phyloP scores from a whole-genome alignment of 2,113 vertebrate genomes.

The Ptilorrhoa leucosticta region DNA sequence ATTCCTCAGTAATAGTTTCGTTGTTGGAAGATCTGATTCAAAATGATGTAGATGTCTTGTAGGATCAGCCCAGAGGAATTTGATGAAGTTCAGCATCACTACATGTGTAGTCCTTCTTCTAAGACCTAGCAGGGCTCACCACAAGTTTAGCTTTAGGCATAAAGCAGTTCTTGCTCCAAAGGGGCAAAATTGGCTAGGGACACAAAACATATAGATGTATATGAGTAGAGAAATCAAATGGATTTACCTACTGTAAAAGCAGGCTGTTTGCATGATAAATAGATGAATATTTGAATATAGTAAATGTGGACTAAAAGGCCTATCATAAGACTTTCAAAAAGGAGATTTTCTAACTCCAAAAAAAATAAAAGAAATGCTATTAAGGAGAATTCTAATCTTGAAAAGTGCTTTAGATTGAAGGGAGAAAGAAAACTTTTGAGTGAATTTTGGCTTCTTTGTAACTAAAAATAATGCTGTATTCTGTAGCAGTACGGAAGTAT shows the following conservation, averaged over 20 bases:
- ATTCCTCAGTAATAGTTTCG: not conserved
- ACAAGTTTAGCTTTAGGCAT: not conserved
- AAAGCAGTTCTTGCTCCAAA: not conserved
- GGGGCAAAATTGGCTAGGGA: slow-evolving; percentile 17
- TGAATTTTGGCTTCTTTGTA: not conserved
- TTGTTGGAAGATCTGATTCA: not conserved
- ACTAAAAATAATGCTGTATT: not conserved
- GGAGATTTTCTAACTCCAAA: not conserved
- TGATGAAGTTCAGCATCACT: not conserved
- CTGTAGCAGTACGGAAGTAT: not conserved
- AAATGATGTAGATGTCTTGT: not conserved
- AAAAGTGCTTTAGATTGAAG: not conserved
- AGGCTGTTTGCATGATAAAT: slow-evolving; percentile 43
- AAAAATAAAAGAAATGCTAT: not conserved
- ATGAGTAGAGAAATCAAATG: not conserved
- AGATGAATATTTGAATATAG: slow-evolving; percentile 36
- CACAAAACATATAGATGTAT: not conserved
- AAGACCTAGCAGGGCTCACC: not conserved
- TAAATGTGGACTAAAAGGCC: not conserved
- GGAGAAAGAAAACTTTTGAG: not conserved
- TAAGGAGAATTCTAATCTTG: not conserved
- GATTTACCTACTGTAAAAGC: not conserved
- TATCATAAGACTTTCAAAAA: slow-evolving; percentile 14
- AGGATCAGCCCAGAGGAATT: not conserved
- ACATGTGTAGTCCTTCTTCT: not conserved